Conservation (phyloP, 2,113 vertebrate genomes). For the Malurus elegans region DNA sequence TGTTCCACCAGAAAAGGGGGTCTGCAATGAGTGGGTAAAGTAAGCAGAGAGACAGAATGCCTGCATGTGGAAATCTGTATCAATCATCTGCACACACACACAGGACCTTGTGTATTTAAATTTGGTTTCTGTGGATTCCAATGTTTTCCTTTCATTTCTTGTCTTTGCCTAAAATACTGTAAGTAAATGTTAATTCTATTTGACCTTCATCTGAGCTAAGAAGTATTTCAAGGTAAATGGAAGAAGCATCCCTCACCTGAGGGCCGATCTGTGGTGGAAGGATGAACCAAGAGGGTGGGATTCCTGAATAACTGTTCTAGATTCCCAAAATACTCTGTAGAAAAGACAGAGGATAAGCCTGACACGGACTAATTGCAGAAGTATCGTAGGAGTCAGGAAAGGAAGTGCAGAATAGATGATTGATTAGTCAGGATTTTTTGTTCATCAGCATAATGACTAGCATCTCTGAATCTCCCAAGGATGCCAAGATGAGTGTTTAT, state of each 20-base stretch:
- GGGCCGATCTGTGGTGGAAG: not conserved
- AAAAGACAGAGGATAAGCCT: not conserved
- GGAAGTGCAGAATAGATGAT: not conserved
- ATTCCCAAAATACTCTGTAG: not conserved
- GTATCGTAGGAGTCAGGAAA: not conserved
- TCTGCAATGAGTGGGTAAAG: not conserved
- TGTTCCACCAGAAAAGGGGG: not conserved
- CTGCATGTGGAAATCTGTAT: not conserved
- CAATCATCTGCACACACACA: not conserved
- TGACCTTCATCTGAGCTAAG: not conserved
- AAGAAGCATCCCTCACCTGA: not conserved
- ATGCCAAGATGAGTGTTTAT: not conserved
- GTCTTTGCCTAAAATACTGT: not conserved
- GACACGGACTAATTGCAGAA: not conserved
- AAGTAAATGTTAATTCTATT: not conserved
- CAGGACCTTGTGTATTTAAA: not conserved
- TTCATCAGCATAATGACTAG: not conserved
- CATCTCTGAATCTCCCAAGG: not conserved
- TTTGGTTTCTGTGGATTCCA: not conserved
- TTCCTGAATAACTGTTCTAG: not conserved
- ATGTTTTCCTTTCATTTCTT: not conserved
- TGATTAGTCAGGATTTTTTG: not conserved
- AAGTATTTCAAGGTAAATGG: not conserved
- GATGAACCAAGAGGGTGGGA: not conserved
- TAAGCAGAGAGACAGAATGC: not conserved